Conservation (phyloP, 2,888 invertebrate species). For the Trissolcus brochymenae region DNA sequence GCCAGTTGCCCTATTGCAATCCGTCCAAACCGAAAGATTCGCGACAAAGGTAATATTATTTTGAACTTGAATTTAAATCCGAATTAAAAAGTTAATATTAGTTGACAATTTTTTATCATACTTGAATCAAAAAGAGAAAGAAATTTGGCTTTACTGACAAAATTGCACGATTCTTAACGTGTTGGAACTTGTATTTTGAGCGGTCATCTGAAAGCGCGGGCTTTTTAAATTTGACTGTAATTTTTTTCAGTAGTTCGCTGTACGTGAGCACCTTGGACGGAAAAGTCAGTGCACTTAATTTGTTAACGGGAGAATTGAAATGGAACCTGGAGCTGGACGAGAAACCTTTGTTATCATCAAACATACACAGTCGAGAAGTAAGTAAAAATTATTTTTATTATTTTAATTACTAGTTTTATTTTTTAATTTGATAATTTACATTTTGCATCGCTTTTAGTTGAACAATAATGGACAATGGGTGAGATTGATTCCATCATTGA, state of each 20-base stretch:
- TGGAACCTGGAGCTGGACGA: constrained; percentile 90
- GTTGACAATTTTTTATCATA: no score
- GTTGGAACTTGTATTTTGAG: constrained; percentile 1
- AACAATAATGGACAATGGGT: constrained; percentile 91
- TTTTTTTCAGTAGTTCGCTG: constrained; percentile 80
- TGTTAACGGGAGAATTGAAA: constrained; percentile 81
- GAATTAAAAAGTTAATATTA: no score
- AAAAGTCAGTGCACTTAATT: constrained; percentile 87
- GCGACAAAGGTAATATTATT: constrained; percentile 16
- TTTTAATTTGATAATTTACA: background rate
- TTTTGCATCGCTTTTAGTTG: constrained; percentile 74
- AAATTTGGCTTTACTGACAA: no score
- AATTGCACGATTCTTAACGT: no score
- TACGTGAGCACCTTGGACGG: constrained; percentile 95
- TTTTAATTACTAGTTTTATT: constrained; percentile 7
- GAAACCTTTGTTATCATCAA: constrained; percentile 89
- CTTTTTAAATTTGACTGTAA: constrained; percentile 1
- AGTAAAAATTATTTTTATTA: constrained; percentile 30
- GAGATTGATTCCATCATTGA: constrained; percentile 93
- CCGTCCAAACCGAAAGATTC: constrained; percentile 7
- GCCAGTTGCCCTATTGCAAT: constrained; percentile 31
- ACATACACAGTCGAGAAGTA: constrained; percentile 92
- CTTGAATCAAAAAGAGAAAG: no score
- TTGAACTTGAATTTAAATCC: no score
- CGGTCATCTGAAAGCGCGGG: background rate